These are phyloP conservation scores for Carcharodon carcharias DNA, from an alignment of 2,797 vertebrate species.

Conservation along the genomic window DNA sequence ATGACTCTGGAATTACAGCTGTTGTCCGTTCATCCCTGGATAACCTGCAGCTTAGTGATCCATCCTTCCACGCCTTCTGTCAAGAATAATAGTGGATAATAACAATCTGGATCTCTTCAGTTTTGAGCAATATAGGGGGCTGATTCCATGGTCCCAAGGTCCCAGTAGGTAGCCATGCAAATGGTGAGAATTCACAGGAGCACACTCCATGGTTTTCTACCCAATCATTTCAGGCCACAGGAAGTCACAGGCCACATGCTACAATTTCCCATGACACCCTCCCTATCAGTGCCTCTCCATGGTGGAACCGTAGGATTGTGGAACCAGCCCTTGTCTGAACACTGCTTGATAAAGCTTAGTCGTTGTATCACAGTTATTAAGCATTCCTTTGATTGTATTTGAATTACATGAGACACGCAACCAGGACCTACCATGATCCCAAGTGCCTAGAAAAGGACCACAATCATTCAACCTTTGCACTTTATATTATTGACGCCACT, in stretches of 20 bases:
- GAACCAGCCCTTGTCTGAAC: not conserved
- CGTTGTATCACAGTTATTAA: not conserved
- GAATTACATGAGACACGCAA: not conserved
- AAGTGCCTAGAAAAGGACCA: not conserved
- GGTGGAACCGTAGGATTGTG: not conserved
- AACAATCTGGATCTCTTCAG: not conserved
- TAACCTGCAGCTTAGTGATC: not conserved
- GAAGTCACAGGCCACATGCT: not conserved
- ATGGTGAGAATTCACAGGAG: not conserved
- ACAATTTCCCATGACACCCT: not conserved
- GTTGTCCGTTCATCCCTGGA: not conserved
- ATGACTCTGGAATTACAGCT: not conserved
- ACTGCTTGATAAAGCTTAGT: not conserved
- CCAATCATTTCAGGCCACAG: not conserved
- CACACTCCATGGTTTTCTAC: not conserved
- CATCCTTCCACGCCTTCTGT: constrained; percentile 15
- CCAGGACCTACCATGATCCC: not conserved
- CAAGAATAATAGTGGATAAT: not conserved
- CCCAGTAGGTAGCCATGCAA: not conserved
- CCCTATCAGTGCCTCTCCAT: not conserved
- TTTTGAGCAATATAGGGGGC: not conserved
- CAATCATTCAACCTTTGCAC: not conserved
- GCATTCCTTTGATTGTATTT: not conserved
- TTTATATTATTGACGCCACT: not conserved
- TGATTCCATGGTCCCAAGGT: not conserved